These are phyloP conservation scores for Caenorhabditis drosophilae DNA, from an alignment of 2,888 invertebrate genomes.

Conservation along the genomic window DNA sequence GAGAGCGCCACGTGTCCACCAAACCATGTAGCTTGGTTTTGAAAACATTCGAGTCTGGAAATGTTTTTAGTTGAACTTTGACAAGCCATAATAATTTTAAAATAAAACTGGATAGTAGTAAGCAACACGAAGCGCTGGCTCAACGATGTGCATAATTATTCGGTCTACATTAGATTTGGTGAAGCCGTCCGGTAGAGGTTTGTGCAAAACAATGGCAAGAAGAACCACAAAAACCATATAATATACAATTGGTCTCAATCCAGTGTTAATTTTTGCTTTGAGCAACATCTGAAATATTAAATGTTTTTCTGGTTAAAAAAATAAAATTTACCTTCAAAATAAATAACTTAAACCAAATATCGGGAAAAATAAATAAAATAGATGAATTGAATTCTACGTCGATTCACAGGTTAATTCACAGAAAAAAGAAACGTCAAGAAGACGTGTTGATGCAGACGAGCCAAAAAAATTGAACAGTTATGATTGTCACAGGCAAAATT, in stretches of 20 bases:
- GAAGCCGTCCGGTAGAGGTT: conserved; percentile 51
- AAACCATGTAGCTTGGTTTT: conserved; percentile 43
- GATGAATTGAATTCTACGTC: no score
- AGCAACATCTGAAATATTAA: conserved; percentile 16
- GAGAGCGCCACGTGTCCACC: conserved; percentile 49
- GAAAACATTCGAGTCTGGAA: conserved; percentile 48
- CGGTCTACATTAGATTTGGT: conserved; percentile 45
- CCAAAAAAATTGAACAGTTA: no score
- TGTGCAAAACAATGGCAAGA: conserved; percentile 31
- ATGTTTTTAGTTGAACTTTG: not conserved
- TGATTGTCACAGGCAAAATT: no score
- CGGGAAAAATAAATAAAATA: no score
- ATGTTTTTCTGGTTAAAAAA: not conserved
- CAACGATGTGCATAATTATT: conserved; percentile 52
- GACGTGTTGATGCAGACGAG: no score
- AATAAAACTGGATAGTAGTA: conserved; percentile 56
- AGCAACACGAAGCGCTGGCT: conserved; percentile 48
- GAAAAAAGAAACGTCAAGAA: no score
- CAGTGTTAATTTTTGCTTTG: conserved; percentile 6
- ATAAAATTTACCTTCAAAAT: not conserved
- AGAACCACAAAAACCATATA: conserved; percentile 6
- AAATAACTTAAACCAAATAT: no score
- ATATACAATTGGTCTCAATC: conserved; percentile 9
- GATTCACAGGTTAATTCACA: no score
- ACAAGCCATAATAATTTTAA: not conserved